Evolutionary conservation across 2,888 invertebrate genomes (phyloP).

Genomic region (Keiferia lycopersicella): DNA sequence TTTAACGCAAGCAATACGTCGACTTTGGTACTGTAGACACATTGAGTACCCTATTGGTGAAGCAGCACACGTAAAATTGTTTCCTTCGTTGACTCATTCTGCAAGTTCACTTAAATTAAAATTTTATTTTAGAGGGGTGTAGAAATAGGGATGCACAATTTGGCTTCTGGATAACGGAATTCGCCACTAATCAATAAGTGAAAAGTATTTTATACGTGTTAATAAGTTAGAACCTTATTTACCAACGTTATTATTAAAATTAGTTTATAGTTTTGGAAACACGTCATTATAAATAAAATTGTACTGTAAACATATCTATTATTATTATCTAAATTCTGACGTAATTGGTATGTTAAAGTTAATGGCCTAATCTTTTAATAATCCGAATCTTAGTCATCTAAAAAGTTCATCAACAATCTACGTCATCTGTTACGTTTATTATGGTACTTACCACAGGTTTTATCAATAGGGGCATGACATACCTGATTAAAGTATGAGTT

Average conservation of each 20-base stretch:
- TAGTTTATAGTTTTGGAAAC: no score
- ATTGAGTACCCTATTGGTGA: not conserved
- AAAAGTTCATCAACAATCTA: conserved; percentile 20
- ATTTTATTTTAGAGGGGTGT: not conserved
- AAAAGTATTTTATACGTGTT: no score
- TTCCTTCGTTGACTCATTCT: conserved; percentile 59
- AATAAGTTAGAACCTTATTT: no score
- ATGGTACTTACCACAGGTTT: conserved; percentile 13
- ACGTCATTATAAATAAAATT: no score
- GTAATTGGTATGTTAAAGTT: not conserved
- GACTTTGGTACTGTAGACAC: not conserved
- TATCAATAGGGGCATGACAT: not conserved
- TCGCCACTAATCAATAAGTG: no score
- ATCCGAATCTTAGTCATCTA: conserved; percentile 23
- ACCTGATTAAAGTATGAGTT: conserved; percentile 14
- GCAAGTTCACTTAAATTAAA: conserved; percentile 22
- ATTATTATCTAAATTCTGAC: no score
- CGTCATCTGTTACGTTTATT: conserved; percentile 20
- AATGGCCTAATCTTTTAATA: conserved; percentile 3
- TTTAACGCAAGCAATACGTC: conserved; percentile 8
- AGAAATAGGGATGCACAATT: not conserved
- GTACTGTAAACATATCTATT: no score
- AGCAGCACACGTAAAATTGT: conserved; percentile 32
- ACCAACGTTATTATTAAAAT: no score
- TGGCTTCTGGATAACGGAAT: no score